Percentiles rank a stretch among this genome's conserved stretches.
Evolutionary conservation across 2,113 vertebrate species (phyloP).

Genomic region (Ivindomyrus marchei): DNA sequence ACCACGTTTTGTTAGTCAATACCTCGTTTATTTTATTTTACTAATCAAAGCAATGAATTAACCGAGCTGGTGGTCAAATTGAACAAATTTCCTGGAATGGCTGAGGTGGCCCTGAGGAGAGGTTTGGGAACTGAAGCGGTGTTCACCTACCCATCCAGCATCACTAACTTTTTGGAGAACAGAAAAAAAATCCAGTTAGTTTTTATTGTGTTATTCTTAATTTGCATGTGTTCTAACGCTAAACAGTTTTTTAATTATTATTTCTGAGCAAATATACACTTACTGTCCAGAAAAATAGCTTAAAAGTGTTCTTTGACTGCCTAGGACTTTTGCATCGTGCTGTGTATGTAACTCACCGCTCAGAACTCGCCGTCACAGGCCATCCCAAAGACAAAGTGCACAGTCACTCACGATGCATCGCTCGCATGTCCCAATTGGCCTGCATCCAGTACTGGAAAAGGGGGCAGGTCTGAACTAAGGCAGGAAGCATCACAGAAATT

Average conservation of each 20-base stretch:
- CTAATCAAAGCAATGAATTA: no score
- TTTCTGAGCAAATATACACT: no score
- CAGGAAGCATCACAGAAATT: not conserved
- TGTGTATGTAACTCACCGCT: not conserved
- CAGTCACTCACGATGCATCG: not conserved
- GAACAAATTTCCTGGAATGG: not conserved
- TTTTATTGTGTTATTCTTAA: no score
- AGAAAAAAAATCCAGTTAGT: no score
- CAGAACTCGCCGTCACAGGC: not conserved
- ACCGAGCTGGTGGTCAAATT: no score
- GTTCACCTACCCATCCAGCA: not conserved
- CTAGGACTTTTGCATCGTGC: no score
- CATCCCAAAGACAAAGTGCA: not conserved
- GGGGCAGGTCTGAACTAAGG: not conserved
- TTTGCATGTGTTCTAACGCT: no score
- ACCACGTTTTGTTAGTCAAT: not conserved
- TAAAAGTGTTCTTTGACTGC: no score
- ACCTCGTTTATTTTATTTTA: no score
- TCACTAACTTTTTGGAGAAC: not conserved
- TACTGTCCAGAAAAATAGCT: no score
- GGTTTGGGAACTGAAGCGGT: not conserved
- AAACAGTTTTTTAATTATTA: no score
- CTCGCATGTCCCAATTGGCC: not conserved
- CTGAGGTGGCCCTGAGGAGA: not conserved
- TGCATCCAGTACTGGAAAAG: not conserved